Base-by-base conservation (phyloP, 2,113 vertebrate genomes). In the Bos javanicus region DNA sequence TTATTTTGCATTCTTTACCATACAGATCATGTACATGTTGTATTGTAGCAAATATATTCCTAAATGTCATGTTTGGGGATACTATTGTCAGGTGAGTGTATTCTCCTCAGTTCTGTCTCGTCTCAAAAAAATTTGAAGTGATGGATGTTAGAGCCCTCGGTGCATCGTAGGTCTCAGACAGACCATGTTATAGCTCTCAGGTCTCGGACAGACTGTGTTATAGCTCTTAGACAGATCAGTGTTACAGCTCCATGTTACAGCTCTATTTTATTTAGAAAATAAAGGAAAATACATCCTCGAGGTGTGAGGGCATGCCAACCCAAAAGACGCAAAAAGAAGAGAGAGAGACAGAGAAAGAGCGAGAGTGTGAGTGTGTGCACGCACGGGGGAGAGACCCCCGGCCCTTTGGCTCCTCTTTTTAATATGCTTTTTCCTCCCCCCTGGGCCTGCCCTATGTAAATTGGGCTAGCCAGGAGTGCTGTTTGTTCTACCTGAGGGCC, bases 281-380 rank as follows among this genome's bases (percentile, higher is more conserved):
- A 67, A 67, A 67, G 62, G 62, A n/a, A 67, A 67, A 4, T n/a
- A 67, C 16, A 19, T 67, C 16, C 16, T 67, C 3, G 3, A 64
- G 62, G 62, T 1, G 1, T n/a, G 7, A 64, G 33, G 16, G 7
- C 33, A 64, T 64, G 7, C 62, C 2, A 3, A n/a, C 7, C 62
- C 16, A 62, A 30, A 62, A 30, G 28, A 64, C 1, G 1, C 6
- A 8, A n/a, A n/a, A 16, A 64, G 7, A n/a, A 64, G 30, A n/a
- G 16, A 64, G 30, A 64, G 3, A 64, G 30, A 16, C 30, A 62
- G 60, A 33, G 30, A 64, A 3, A 64, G 0, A 64, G 12, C 30
- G 59, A 60, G 59, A 30, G 59, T 0, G 0, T 60, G 26, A 30
- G 3, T 0, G 4, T 7, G 33, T 9, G 7, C 7, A 9, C 9